Base-by-base conservation (phyloP, 2,888 invertebrate genomes). In the Mythimna ferrago region DNA sequence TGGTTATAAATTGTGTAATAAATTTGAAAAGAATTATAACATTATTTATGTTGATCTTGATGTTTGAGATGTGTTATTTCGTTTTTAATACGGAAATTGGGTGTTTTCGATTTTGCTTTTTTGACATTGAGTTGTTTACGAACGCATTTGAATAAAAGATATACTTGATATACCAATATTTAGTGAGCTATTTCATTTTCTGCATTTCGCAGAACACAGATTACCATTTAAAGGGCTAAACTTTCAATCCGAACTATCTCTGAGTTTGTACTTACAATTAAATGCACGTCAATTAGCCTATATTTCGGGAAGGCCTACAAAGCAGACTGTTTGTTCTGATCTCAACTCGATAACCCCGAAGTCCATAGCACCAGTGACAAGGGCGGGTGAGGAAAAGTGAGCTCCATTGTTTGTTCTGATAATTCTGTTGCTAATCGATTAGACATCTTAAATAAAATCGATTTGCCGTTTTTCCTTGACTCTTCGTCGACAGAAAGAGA, bases 1-100 rank as follows among this genome's bases (percentile, higher is more conserved):
- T 80, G 76, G 66, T 62, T 82, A 84, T 79, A 84, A 86, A 88
- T 87, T 81, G 76, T 69, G 61, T 73, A 77, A 83, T 87, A 87
- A 80, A 85, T 85, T 86, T 81, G 56, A 81, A 82, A 76, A 74
- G 83, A 78, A 82, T 83, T 85, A 83, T 82, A 84, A 80, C 65
- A 61, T 71, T 73, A 75, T 83, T 77, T 71, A 80, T 85, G 65
- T 73, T 75, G 73, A 79, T 83, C 73, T 83, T 84, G 75, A 71
- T 83, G 72, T 78, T 86, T 78, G 64, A 71, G 71, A 71, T 66
- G 72, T 76, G 58, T 69, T 81, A 67, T 81, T 81, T 76, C 66
- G 60, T 66, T 83, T 80, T 64, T 83, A 74, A 38, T 65, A 54
- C 64, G 84, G 81, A 80, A 80, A 80, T 80, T 83, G 65, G 48